phyloP scores from a whole-genome alignment of 2,797 vertebrate species.

The Microctenopoma stevenorrisi region DNA sequence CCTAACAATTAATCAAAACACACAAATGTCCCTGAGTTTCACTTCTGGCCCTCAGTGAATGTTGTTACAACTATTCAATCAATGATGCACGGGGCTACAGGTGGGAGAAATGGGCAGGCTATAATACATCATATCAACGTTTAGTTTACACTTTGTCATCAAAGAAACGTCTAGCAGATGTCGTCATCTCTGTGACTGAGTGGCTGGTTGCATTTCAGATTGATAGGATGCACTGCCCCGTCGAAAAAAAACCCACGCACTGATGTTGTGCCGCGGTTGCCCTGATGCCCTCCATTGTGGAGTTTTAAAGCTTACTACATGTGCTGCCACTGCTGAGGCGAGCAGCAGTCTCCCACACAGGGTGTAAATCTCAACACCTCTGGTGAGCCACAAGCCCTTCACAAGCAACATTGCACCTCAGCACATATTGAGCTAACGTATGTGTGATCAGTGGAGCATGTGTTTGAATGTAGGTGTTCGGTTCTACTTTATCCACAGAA shows the following conservation, averaged over 20 bases:
- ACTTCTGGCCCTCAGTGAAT: slow-evolving; percentile 60
- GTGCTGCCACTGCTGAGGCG: slow-evolving; percentile 22
- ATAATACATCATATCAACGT: slow-evolving; percentile 61
- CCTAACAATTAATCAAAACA: slow-evolving; percentile 73
- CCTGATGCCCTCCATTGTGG: background rate
- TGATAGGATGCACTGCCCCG: background rate
- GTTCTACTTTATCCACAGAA: slow-evolving; percentile 29
- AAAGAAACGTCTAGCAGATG: slow-evolving; percentile 28
- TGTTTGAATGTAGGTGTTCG: slow-evolving; percentile 52
- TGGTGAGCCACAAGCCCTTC: slow-evolving; percentile 48
- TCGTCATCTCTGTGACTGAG: slow-evolving; percentile 22
- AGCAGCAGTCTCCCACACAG: slow-evolving; percentile 30
- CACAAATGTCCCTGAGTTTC: slow-evolving; percentile 71
- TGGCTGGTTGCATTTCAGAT: slow-evolving; percentile 23
- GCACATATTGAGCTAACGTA: slow-evolving; percentile 56
- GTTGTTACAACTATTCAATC: slow-evolving; percentile 70
- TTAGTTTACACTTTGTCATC: slow-evolving; percentile 58
- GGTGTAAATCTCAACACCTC: slow-evolving; percentile 54
- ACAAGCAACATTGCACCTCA: slow-evolving; percentile 63
- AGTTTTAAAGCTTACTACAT: slow-evolving; percentile 10
- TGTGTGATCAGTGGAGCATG: slow-evolving; percentile 55
- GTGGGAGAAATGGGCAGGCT: slow-evolving; percentile 34
- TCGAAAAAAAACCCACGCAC: too few species aligned
- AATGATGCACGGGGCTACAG: slow-evolving; percentile 45
- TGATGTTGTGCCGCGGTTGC: too few species aligned